These are phyloP conservation scores for Hydropotes inermis DNA, from an alignment of 2,113 vertebrate species.

Conservation along the genomic window DNA sequence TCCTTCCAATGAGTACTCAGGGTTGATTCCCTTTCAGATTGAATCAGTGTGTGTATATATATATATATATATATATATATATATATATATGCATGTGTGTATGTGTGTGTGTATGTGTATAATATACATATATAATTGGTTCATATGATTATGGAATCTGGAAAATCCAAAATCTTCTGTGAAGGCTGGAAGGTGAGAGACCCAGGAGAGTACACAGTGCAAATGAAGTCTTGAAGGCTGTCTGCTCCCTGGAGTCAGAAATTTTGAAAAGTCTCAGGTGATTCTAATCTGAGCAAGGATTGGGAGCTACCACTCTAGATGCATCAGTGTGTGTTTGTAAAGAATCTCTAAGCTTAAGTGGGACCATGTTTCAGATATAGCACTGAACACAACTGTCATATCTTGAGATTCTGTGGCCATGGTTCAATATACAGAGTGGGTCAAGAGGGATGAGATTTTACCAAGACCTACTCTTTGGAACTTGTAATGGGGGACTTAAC, in stretches of 20 bases:
- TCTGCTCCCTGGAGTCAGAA: not conserved
- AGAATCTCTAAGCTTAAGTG: not conserved
- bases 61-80: too few species aligned
- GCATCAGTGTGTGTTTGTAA: not conserved
- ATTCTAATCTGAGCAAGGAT: not conserved
- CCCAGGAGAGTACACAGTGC: not conserved
- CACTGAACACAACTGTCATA: not conserved
- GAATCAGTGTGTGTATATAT: too few species aligned
- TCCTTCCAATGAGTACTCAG: not conserved
- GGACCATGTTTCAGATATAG: not conserved
- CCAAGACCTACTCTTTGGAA: not conserved
- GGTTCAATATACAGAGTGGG: not conserved
- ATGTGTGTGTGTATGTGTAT: too few species aligned
- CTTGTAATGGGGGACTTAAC: not conserved
- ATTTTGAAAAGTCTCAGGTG: not conserved
- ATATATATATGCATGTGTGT: not conserved
- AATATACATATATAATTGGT: not conserved
- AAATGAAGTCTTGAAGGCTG: not conserved
- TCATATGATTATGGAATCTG: not conserved
- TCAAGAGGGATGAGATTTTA: not conserved
- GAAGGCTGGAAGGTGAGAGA: not conserved
- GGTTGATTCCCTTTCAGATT: not conserved
- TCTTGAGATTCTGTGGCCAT: not conserved
- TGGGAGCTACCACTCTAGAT: not conserved
- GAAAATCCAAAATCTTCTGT: not conserved